phyloP scores from a whole-genome alignment of 1,140 invertebrate genomes.

The Stegodyphus dumicola region DNA sequence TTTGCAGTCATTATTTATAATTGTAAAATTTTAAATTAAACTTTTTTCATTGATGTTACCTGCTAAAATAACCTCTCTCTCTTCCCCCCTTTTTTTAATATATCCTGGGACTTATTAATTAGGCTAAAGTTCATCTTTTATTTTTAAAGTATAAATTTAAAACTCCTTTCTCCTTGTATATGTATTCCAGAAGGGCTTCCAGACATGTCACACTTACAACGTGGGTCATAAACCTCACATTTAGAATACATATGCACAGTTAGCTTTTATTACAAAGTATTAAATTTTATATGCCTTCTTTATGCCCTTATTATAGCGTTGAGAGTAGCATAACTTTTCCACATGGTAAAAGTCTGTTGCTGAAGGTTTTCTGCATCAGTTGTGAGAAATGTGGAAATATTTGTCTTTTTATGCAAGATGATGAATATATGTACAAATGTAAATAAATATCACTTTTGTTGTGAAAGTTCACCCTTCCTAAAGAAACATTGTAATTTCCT shows the following conservation, averaged over 20 bases:
- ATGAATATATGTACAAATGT: too few species aligned
- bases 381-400: not conserved
- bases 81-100: too few species aligned
- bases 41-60: too few species aligned
- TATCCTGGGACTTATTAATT: too few species aligned
- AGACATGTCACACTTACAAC: slow-evolving; percentile 51
- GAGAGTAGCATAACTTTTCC: not conserved
- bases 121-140: too few species aligned
- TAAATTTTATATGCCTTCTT: slow-evolving; percentile 59
- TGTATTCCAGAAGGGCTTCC: slow-evolving; percentile 60
- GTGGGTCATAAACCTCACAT: slow-evolving; percentile 58
- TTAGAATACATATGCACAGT: slow-evolving; percentile 60
- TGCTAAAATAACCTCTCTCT: too few species aligned
- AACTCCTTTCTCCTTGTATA: slow-evolving; percentile 51
- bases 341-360: not conserved
- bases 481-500: too few species aligned
- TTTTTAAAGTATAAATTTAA: not conserved
- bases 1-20: not conserved
- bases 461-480: too few species aligned
- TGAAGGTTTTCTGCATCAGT: not conserved
- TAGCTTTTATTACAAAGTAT: slow-evolving; percentile 58
- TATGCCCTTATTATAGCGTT: slow-evolving; percentile 13
- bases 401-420: too few species aligned
- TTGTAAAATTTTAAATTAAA: not conserved
- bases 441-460: too few species aligned